Conservation (phyloP, 2,797 vertebrate genomes). For the Gila robusta region DNA sequence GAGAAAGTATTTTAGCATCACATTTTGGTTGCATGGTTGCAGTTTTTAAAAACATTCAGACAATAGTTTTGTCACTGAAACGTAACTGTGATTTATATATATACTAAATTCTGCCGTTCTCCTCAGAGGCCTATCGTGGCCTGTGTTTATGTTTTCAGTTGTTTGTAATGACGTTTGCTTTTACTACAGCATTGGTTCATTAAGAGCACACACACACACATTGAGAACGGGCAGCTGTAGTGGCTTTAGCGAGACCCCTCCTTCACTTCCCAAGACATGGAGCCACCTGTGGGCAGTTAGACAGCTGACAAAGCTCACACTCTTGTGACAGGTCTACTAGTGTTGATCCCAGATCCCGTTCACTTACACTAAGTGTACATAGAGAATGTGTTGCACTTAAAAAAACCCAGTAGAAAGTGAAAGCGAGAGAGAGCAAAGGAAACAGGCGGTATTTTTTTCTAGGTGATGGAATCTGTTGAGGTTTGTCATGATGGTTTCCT, state of each 20-base stretch:
- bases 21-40: too few relatives aligned
- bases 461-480: slow-evolving; percentile 36
- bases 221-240: slow-evolving; percentile 46
- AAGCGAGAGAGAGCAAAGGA: slow-evolving; percentile 11
- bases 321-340: slow-evolving; percentile 22
- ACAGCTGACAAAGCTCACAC: slow-evolving; percentile 60
- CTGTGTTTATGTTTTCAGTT: slow-evolving; percentile 14
- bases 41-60: neutral
- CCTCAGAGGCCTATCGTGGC: neutral
- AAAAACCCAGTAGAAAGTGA: neutral
- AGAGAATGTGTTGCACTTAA: neutral
- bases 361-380: neutral
- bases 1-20: too few relatives aligned
- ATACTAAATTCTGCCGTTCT: neutral
- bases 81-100: neutral
- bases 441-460: slow-evolving; percentile 4
- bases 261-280: slow-evolving; percentile 23
- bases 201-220: neutral
- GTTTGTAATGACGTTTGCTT: slow-evolving; percentile 32
- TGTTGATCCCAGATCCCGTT: neutral
- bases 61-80: neutral
- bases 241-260: neutral
- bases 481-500: slow-evolving; percentile 19
- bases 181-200: slow-evolving; percentile 13
- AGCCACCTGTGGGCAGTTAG: slow-evolving; percentile 53